Base-by-base conservation (phyloP, 2,888 invertebrate genomes). In the Orchestes rusci region DNA sequence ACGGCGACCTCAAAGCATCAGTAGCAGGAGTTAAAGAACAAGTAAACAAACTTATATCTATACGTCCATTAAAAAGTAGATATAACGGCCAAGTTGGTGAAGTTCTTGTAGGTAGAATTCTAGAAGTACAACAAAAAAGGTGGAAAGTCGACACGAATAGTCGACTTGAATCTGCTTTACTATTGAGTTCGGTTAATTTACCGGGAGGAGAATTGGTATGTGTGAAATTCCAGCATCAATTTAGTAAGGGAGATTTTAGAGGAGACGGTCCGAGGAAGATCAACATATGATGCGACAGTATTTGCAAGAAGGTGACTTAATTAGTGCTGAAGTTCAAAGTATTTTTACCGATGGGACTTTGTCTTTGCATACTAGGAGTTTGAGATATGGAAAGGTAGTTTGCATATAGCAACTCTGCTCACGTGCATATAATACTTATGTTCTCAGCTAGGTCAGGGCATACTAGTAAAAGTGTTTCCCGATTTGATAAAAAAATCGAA, bases 71-170 rank as follows among this genome's bases (percentile, higher is more conserved):
- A 4, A 95, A 95, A 64, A 86, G 87, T 61, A 79, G 95, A 48
- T 95, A 88, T 63, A 82, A 84, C 48, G 90, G 90, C 5, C 95
- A 96, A 72, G 88, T 97, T 40, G 97, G 97, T 0, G 97, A 99
- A 71, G 93, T 99, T 2, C 82, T 99, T 7, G 89, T 99, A 3
- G 99, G 95, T 0, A 74, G 99, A 36, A 85, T 99, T 18, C 80
- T 86, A 0, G 94, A 96, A 67, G 92, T 99, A 1, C 93, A 93
- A 61, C 90, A 93, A 59, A 85, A 84, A 60, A 75, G 93, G 46
- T 96, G 96, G 96, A 92, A 91, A 67, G 88, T 96, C 2, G 90
- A 96, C 59, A 92, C 91, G 1, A 94, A 94, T 69, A 84, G 93
- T 0, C 80, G 92, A 41, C 70, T 86, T 61, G 92, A 94, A 69